Evolutionary conservation across 1,140 invertebrate genomes (phyloP).

Genomic region (Araneus ventricosus): DNA sequence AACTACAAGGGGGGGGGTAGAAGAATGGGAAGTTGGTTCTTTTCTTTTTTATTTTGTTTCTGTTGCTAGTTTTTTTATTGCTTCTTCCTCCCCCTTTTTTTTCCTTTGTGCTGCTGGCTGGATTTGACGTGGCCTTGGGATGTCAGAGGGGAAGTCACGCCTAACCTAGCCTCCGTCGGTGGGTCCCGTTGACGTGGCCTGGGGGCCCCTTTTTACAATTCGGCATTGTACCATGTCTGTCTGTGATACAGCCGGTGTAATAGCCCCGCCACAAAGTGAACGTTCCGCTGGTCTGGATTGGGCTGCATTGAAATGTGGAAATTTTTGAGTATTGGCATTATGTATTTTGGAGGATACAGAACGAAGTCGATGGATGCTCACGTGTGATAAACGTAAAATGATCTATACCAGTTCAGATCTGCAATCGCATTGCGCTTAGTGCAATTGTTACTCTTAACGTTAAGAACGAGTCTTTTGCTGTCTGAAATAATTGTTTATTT

Average conservation of each 20-base stretch:
- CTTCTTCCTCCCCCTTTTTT: background rate
- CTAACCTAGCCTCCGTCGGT: background rate
- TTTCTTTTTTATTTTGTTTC: background rate
- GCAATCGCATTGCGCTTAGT: no score
- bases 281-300: background rate
- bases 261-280: background rate
- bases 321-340: no score
- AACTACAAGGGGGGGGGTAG: background rate
- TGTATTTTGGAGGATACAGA: no score
- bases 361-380: no score
- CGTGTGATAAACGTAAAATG: no score
- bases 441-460: no score
- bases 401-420: no score
- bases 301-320: no score
- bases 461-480: no score
- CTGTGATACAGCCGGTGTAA: background rate
- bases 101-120: background rate
- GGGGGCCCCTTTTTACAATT: background rate
- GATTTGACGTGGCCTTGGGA: constrained; percentile 12
- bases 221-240: background rate
- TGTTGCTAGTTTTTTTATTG: background rate
- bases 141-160: background rate
- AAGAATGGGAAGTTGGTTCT: background rate
- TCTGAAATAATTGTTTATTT: no score
- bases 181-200: background rate